phyloP scores from a whole-genome alignment of 2,888 invertebrate species.

The Hermaeophaga mercurialis region DNA sequence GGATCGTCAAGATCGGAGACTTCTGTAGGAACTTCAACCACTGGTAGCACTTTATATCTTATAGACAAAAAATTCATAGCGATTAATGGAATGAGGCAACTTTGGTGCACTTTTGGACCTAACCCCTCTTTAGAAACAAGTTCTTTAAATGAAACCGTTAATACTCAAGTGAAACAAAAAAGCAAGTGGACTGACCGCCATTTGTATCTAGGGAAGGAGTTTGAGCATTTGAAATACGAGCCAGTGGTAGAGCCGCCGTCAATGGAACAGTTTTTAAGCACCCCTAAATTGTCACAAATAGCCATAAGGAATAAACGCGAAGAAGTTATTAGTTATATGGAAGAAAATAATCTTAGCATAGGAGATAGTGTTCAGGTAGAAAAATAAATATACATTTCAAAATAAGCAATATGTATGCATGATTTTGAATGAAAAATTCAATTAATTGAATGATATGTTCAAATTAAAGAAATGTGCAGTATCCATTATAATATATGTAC shows the following conservation, averaged over 20 bases:
- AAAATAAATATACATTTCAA: too few species aligned
- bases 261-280: slow-evolving; percentile 48
- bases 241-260: slow-evolving; percentile 52
- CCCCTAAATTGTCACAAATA: slow-evolving; percentile 8
- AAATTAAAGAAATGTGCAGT: too few species aligned
- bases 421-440: too few species aligned
- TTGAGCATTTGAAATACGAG: slow-evolving; percentile 55
- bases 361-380: slow-evolving; percentile 65
- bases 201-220: slow-evolving; percentile 62
- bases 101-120: slow-evolving; percentile 55
- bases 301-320: slow-evolving; percentile 15
- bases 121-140: slow-evolving; percentile 41
- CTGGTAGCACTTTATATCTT: slow-evolving; percentile 59
- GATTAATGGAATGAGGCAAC: slow-evolving; percentile 47
- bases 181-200: slow-evolving; percentile 63
- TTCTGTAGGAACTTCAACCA: slow-evolving; percentile 60
- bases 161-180: slow-evolving; percentile 33
- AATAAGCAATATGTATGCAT: too few species aligned
- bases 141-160: slow-evolving; percentile 32
- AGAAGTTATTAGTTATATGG: slow-evolving; percentile 29
- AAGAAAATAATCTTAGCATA: slow-evolving; percentile 83
- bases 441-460: too few species aligned
- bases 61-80: slow-evolving; percentile 49
- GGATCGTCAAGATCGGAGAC: slow-evolving; percentile 62
- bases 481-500: too few species aligned